Evolutionary conservation across 1,140 invertebrate species (phyloP).

Genomic region (Argopecten irradians): DNA sequence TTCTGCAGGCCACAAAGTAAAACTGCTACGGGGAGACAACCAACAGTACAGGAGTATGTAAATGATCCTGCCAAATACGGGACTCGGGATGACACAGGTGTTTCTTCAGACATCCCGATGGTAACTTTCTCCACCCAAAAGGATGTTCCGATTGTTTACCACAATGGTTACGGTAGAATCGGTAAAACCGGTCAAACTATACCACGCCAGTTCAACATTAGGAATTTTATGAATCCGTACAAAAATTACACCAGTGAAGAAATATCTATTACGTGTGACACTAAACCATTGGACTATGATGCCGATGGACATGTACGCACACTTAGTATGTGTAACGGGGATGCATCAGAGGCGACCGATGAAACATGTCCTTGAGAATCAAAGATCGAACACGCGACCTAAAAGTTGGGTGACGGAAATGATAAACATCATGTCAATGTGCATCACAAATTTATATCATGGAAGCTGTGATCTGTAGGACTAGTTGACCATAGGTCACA

Average conservation of each 20-base stretch:
- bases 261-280: not conserved
- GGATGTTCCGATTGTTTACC: not conserved
- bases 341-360: not conserved
- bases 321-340: not conserved
- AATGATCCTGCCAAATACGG: not conserved
- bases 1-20: conserved; percentile 33
- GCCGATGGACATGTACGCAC: not conserved
- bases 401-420: too few relatives aligned
- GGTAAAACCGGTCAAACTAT: not conserved
- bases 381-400: too few relatives aligned
- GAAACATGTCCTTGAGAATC: too few relatives aligned
- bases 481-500: too few relatives aligned
- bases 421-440: too few relatives aligned
- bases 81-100: not conserved
- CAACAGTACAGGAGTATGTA: not conserved
- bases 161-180: not conserved
- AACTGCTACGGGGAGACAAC: not conserved
- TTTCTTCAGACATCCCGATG: not conserved
- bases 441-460: too few relatives aligned
- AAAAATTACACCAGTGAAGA: not conserved
- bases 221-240: not conserved
- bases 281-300: not conserved
- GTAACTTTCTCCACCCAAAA: not conserved
- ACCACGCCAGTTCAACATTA: not conserved
- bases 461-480: too few relatives aligned